phyloP scores from a whole-genome alignment of 2,797 vertebrate genomes.

The Serranus cabrilla region DNA sequence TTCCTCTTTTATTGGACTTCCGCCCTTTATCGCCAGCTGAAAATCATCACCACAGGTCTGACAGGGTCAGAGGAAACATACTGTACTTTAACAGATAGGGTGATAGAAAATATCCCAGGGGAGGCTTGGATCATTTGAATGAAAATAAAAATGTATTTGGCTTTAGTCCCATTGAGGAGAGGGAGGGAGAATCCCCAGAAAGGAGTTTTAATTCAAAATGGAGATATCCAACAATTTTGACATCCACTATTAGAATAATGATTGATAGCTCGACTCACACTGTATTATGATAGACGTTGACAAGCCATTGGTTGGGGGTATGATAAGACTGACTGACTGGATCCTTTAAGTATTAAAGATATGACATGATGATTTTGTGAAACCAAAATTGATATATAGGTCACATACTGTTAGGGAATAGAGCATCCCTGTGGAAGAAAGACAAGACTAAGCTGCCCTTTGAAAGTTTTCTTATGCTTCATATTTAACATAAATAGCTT shows the following conservation, averaged over 20 bases:
- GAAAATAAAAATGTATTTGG: constrained; percentile 42
- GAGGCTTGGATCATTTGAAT: constrained; percentile 34
- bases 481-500: background rate
- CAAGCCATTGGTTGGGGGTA: background rate
- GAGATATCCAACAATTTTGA: constrained; percentile 21
- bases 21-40: background rate
- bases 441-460: background rate
- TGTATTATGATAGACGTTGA: background rate
- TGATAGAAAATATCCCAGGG: constrained; percentile 26
- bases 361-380: background rate
- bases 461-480: background rate
- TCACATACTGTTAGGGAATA: background rate
- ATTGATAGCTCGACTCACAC: constrained; percentile 6
- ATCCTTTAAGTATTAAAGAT: background rate
- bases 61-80: constrained; percentile 27
- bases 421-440: background rate
- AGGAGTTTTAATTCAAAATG: constrained; percentile 14
- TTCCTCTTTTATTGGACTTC: constrained; percentile 23
- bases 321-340: constrained; percentile 7
- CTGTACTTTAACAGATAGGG: constrained; percentile 14
- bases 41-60: background rate
- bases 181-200: constrained; percentile 14
- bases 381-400: background rate
- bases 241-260: constrained; percentile 17
- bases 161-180: background rate